Conservation (phyloP, 2,113 vertebrate genomes). For the Dicaeum eximium region DNA sequence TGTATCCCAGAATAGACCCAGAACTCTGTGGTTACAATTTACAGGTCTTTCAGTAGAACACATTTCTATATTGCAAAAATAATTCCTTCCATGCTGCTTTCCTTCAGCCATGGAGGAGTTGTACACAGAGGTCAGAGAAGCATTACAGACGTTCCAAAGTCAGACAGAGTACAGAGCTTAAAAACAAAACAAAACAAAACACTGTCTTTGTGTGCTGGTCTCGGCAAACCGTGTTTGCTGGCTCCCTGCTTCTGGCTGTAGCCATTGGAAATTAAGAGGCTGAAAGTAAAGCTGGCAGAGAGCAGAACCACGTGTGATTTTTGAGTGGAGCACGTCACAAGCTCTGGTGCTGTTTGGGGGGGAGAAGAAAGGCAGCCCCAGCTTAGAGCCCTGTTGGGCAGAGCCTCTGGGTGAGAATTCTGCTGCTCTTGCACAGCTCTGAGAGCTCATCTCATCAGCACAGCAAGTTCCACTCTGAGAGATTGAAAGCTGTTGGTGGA, state of each 20-base stretch:
- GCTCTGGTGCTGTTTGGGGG: background rate
- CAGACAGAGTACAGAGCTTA: background rate
- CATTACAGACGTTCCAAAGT: background rate
- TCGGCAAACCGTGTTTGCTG: background rate
- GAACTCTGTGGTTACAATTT: background rate
- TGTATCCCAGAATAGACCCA: background rate
- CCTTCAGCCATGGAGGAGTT: background rate
- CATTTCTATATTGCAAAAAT: background rate
- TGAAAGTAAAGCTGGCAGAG: constrained; percentile 6
- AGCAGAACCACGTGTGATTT: background rate
- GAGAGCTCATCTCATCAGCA: background rate
- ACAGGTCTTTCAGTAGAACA: background rate
- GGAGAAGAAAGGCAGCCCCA: background rate
- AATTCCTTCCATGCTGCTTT: background rate
- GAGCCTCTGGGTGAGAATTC: background rate
- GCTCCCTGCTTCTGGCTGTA: background rate
- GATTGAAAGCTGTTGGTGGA: background rate
- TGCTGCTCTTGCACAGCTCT: background rate
- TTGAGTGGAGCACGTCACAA: background rate
- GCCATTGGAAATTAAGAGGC: background rate
- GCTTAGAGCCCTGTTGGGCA: background rate
- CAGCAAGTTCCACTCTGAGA: background rate
- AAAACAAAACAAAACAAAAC: background rate
- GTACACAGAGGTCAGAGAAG: background rate
- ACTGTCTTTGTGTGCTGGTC: background rate